These are phyloP conservation scores for Hiodon tergisus DNA, from an alignment of 2,113 vertebrate genomes.

Conservation along the genomic window DNA sequence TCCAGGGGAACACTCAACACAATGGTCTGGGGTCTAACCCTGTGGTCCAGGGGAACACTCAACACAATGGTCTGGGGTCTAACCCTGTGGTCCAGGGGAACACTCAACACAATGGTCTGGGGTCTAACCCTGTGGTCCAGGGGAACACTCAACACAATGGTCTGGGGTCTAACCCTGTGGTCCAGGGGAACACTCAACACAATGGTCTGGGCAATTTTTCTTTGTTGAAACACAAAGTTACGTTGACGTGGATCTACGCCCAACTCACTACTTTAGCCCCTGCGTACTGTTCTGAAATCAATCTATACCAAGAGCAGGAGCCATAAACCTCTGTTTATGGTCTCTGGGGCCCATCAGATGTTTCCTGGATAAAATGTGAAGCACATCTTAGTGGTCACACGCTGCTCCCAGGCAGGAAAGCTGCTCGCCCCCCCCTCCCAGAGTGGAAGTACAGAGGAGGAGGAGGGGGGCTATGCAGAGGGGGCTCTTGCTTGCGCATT, in stretches of 20 bases:
- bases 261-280: not conserved
- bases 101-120: too few relatives aligned
- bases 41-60: too few relatives aligned
- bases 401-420: constrained; percentile 12
- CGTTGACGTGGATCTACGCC: not conserved
- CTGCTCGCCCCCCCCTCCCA: not conserved
- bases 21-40: not conserved
- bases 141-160: not conserved
- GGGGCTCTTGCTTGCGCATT: not conserved
- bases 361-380: constrained; percentile 13
- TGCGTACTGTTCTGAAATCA: not conserved
- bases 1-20: not conserved
- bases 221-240: not conserved
- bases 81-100: not conserved
- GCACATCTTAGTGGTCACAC: constrained; percentile 4
- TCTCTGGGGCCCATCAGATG: not conserved
- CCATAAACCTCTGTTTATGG: constrained; percentile 6
- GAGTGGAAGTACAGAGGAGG: not conserved
- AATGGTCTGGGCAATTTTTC: not conserved
- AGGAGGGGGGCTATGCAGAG: not conserved
- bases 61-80: too few relatives aligned
- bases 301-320: not conserved
- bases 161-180: not conserved
- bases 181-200: not conserved
- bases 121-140: not conserved